Evolutionary conservation across 2,888 invertebrate species (phyloP).

Genomic region (Ganaspis brasiliensis): DNA sequence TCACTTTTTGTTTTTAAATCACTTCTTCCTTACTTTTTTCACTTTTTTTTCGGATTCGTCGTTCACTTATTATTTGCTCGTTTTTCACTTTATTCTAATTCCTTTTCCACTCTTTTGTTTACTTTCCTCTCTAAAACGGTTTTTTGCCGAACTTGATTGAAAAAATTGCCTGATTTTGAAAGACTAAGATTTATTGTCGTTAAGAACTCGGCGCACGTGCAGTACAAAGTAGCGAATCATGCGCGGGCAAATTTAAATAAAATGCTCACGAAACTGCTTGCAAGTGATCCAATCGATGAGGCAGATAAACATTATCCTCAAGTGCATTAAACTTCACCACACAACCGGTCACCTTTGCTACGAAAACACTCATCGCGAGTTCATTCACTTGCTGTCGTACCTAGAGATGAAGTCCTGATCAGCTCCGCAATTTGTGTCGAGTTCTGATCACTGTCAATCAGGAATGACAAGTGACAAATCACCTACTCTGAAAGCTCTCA

Average conservation of each 20-base stretch:
- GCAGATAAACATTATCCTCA: slow-evolving; percentile 26
- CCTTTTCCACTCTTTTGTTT: neutral
- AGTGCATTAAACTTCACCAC: slow-evolving; percentile 28
- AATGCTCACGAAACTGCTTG: slow-evolving; percentile 14
- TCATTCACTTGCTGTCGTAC: slow-evolving; percentile 29
- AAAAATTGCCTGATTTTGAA: no score
- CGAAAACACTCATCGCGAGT: slow-evolving; percentile 37
- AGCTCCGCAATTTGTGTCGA: neutral
- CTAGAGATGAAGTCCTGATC: slow-evolving; percentile 20
- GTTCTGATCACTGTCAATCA: slow-evolving; percentile 2
- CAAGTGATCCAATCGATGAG: slow-evolving; percentile 34
- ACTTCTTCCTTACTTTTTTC: no score
- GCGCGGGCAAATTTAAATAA: slow-evolving; percentile 14
- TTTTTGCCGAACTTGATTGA: no score
- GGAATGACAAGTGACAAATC: neutral
- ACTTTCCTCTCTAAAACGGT: no score
- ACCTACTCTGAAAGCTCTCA: neutral
- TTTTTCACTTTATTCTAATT: neutral
- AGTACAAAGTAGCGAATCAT: neutral
- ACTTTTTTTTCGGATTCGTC: no score
- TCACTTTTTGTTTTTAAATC: neutral
- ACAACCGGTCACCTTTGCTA: slow-evolving; percentile 5
- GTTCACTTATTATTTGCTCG: neutral
- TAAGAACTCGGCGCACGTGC: slow-evolving; percentile 23
- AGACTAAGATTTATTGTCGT: no score